Evolutionary conservation across 2,888 invertebrate species (phyloP), one percentile per base, ranked within the genome.

Genomic region (Nectonema munidae): DNA sequence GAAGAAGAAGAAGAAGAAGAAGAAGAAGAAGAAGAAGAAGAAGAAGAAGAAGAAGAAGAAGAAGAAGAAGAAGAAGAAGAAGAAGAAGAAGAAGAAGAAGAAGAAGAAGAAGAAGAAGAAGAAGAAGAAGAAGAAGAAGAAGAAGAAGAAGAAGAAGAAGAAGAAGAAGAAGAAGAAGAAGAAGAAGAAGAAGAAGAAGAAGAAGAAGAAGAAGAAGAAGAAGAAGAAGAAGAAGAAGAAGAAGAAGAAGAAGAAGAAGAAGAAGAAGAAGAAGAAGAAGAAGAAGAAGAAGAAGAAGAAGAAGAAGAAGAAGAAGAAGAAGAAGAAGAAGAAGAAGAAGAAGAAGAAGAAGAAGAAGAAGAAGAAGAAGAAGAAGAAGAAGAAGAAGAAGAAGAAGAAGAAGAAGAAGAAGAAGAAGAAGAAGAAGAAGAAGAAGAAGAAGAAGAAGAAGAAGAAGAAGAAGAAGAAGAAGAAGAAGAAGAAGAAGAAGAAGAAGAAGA

Each of bases 1-100:
- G 25, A 25, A 25, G 25, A 25, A 25, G 25, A 25, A 25, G 25
- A 25, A 25, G 25, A 25, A 25, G 25, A 25, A 25, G 25, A 25
- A 25, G 25, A 25, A 25, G 25, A 25, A 25, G 25, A 25, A 25
- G 25, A 25, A 25, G 25, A 25, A 25, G 25, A 25, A 25, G 25
- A 25, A 25, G 25, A 25, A 25, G 25, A 25, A 25, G 25, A 25
- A 25, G 25, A 25, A 25, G 25, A 25, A 25, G 25, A 25, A 25
- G 25, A 25, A 25, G 25, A 25, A 25, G 25, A 25, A 25, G 25
- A 25, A 25, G 25, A 25, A 25, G 25, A 25, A 25, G 25, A 25
- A 25, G 25, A 25, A 25, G 25, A 25, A 25, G 25, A 25, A 25
- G 25, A 25, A 25, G 25, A 25, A 25, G 25, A 25, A 25, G 25